phyloP scores from a whole-genome alignment of 1,140 invertebrate genomes.

The Spodoptera litura region DNA sequence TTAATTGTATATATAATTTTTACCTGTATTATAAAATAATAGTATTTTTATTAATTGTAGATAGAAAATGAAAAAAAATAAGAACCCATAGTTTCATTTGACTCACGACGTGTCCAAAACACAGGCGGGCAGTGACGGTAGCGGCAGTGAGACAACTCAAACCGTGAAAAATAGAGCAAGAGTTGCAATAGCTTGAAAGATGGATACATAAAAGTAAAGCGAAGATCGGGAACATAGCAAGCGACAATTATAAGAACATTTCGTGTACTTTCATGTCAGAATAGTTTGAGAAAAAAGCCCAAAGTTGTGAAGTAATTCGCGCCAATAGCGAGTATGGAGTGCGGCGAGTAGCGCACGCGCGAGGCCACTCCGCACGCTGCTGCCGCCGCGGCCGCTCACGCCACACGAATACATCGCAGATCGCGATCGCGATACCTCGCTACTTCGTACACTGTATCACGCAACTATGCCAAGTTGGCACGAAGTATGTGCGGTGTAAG shows the following conservation, averaged over 20 bases:
- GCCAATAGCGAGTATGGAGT: conserved; percentile 43
- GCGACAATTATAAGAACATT: conserved; percentile 31
- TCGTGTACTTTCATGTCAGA: conserved; percentile 14
- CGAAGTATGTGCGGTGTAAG: conserved; percentile 1
- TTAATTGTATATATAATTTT: too few species aligned
- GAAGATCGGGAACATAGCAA: conserved; percentile 2
- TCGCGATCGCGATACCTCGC: conserved; percentile 60
- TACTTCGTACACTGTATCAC: conserved; percentile 16
- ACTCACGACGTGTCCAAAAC: too few species aligned
- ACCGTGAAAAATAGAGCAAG: too few species aligned
- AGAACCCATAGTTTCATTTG: too few species aligned
- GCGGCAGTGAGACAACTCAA: too few species aligned
- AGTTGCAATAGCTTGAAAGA: too few species aligned
- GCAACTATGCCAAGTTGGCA: neutral
- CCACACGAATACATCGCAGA: conserved; percentile 53
- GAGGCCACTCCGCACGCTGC: conserved; percentile 75
- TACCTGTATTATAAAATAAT: too few species aligned
- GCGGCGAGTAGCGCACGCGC: conserved; percentile 77
- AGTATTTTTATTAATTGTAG: too few species aligned
- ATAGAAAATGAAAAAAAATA: too few species aligned
- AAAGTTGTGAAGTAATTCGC: conserved; percentile 38
- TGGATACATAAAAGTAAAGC: neutral
- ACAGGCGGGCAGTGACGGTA: too few species aligned
- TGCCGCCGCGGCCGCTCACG: conserved; percentile 72
- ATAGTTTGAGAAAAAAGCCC: conserved; percentile 17